Base-by-base conservation (phyloP, 2,113 vertebrate species). In the Noturus placidus region DNA sequence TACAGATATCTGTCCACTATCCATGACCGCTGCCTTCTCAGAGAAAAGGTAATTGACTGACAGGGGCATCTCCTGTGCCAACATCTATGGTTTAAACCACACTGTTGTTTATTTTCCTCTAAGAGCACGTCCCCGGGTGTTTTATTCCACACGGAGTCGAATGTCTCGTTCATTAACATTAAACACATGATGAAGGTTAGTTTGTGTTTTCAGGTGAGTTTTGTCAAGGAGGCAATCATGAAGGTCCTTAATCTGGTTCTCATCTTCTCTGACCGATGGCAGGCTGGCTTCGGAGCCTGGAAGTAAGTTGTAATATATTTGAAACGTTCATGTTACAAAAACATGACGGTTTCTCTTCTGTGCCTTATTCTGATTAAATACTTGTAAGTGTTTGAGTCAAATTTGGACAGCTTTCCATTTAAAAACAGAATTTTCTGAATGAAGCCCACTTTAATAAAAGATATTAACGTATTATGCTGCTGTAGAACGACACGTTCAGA, bases 221-320 rank as follows among this genome's bases (percentile, higher is more conserved):
- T 98, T 92, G 97, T 99, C 90, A 99, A 99, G 82, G 98, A 99
- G 93, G 98, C 98, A 50, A 99, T 99, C 92, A 97, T 99, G 97
- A 99, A 99, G 92, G 98, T 99, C 63, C 93, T 99, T 69, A 99
- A 99, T 92, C 93, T 99, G 59, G 98, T 98, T 9, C 95, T 99
- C 88, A 98, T 99, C 95, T 99, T 99, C 94, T 96, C 97, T 15
- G 97, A 99, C n/a, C 97, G 98, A 84, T 99, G 98, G 98, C 97
- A 98, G 85, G 97, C 97, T 2, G 97, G 98, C 61, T 94, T 97
- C 85, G 97, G 97, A 67, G 96, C 97, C 27, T 99, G 97, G 97
- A 97, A 95, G 98, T 99, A 94, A 96, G 97, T 95, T 54, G 20
- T 78, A 27, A 61, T 13, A 13, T 1, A 5, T 6, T 6, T 56